Percentiles rank a stretch among this genome's conserved stretches.
Evolutionary conservation across 92 coral and sea anemone species (phyloP).

Genomic region (Phymanthus crucifer): DNA sequence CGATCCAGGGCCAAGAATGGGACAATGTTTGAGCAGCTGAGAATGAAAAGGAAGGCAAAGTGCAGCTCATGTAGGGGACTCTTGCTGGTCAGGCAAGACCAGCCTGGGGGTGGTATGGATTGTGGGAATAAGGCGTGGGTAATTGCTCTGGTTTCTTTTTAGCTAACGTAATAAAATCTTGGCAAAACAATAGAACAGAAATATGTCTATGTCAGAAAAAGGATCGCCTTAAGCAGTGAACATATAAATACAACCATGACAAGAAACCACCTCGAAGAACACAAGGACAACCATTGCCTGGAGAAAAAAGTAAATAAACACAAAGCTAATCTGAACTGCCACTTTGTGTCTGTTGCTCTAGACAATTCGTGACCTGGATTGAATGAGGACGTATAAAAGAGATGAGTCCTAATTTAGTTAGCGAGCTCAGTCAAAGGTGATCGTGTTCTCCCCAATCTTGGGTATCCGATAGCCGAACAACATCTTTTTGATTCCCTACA

Average conservation of each 20-base stretch:
- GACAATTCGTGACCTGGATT: conserved; percentile 6
- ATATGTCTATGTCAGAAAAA: too few species aligned
- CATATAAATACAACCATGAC: not conserved
- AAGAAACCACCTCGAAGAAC: not conserved
- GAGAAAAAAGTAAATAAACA: not conserved
- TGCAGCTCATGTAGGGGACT: too few species aligned
- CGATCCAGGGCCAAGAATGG: not conserved
- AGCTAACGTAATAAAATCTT: too few species aligned
- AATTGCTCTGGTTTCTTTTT: too few species aligned
- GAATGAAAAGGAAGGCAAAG: too few species aligned
- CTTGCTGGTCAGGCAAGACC: too few species aligned
- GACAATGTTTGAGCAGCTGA: too few species aligned
- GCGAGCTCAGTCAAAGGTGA: conserved; percentile 14
- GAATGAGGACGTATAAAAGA: not conserved
- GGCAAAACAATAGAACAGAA: too few species aligned
- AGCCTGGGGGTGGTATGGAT: too few species aligned
- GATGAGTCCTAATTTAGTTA: conserved; percentile 1
- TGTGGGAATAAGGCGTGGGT: too few species aligned
- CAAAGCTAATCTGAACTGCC: not conserved
- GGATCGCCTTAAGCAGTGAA: too few species aligned
- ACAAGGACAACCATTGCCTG: not conserved
- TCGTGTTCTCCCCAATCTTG: not conserved
- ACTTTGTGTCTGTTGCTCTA: not conserved
- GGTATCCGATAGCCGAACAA: conserved; percentile 1
- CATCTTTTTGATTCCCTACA: not conserved